Evolutionary conservation across 1,140 invertebrate species (phyloP), one percentile per base, ranked within the genome.

Genomic region (Drosophila orena): DNA sequence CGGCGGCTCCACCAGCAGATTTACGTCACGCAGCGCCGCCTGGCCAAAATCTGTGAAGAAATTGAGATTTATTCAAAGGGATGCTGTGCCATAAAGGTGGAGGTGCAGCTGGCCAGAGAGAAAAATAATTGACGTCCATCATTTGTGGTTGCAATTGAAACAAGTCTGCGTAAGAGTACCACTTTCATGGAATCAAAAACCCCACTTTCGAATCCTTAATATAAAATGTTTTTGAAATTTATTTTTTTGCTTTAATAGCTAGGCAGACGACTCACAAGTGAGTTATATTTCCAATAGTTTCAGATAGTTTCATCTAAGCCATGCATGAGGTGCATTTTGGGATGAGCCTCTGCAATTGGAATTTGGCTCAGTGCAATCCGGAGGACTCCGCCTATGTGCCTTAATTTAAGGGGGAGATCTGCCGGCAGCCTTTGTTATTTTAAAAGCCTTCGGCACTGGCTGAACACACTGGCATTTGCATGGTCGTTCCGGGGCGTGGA

Each of bases 1-100:
- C 22, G 94, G 70, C 8, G 94, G 94, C 47, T 94, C 89, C 8
- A 94, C 92, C 10, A 93, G 74, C 17, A 94, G 91, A 62, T 92
- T 92, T 14, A 94, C 93, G 90, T 94, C 92, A 15, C 93, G 91
- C 44, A 94, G 70, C 27, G 84, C 79, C 27, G 86, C 91, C 54
- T 91, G 71, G 6, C 78, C 61, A 17, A 77, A 70, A 83, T 91
- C 91, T 92, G 83, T 17, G 80, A 84, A 22, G 55, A 61, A 20
- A n/a, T 15, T 12, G 68, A 54, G 76, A 73, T 79, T 89, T 88
- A 83, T 79, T 89, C 56, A 79, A 83, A 70, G 59, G 78, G 76
- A 83, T 69, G 76, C 64, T 49, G 58, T 66, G 57, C 66, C 59
- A 56, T 71, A 65, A 65, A 52, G 52, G 27, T 20, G 38, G 50